A percentile compares a stretch with the other conserved stretches of the same genome.
phyloP scores from a whole-genome alignment of 2,113 vertebrate genomes.

The Crotalus viridis region DNA sequence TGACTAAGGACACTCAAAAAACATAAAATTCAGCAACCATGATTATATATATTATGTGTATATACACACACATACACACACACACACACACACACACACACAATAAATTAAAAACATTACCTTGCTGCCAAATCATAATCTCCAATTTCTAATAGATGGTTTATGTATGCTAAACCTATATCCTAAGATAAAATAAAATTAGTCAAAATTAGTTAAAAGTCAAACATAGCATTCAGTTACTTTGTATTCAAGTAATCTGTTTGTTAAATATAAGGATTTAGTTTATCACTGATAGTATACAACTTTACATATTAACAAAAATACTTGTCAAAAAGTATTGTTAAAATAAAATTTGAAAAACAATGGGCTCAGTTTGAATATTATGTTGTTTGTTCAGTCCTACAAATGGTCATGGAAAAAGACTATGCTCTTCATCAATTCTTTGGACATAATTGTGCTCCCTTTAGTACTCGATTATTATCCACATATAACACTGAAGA shows the following conservation, averaged over 20 bases:
- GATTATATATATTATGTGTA: not conserved
- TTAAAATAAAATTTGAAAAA: not conserved
- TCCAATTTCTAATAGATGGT: slow-evolving; percentile 88
- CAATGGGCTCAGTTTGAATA: not conserved
- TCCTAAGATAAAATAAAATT: slow-evolving; percentile 73
- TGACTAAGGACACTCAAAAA: not conserved
- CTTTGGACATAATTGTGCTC: not conserved
- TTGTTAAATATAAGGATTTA: slow-evolving; percentile 17
- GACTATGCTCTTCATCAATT: no score
- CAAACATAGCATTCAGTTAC: not conserved
- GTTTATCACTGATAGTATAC: not conserved
- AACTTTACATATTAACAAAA: not conserved
- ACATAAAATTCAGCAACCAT: not conserved
- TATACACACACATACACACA: no score
- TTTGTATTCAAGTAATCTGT: not conserved
- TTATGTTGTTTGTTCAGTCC: not conserved
- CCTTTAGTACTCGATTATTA: not conserved
- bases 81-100: no score
- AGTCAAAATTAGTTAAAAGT: slow-evolving; percentile 18
- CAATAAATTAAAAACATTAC: slow-evolving; percentile 66
- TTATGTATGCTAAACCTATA: slow-evolving; percentile 93
- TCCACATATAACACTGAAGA: not conserved
- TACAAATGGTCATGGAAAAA: not conserved
- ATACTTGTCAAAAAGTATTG: not conserved
- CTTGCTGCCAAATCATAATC: slow-evolving; percentile 90